Percentiles rank a stretch among this genome's conserved stretches.
phyloP scores from a whole-genome alignment of 1,140 invertebrate species.

The Ceratina japonica region DNA sequence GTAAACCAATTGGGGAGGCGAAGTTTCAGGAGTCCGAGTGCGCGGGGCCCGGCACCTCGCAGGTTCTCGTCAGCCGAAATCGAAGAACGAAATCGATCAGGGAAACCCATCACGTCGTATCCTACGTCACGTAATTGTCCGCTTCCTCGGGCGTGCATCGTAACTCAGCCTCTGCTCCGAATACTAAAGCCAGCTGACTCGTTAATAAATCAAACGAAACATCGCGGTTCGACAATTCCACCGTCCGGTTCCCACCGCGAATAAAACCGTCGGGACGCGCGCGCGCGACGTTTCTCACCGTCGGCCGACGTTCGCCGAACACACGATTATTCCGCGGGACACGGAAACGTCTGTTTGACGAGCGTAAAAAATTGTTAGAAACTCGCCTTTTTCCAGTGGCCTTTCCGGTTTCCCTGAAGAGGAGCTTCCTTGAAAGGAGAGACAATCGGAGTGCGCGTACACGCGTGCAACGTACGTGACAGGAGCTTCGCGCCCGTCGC shows the following conservation, averaged over 20 bases:
- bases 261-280: too few relatives aligned
- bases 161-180: conserved; percentile 32
- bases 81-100: conserved; percentile 22
- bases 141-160: conserved; percentile 31
- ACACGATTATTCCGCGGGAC: background rate
- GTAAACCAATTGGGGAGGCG: conserved; percentile 43
- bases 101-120: conserved; percentile 41
- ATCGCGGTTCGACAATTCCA: conserved; percentile 23
- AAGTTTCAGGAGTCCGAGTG: conserved; percentile 10
- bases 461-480: conserved; percentile 33
- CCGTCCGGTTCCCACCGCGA: conserved; percentile 9
- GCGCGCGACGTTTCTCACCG: background rate
- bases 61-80: background rate
- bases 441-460: conserved; percentile 17
- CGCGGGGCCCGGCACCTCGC: background rate
- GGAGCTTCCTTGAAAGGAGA: conserved; percentile 49
- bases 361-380: background rate
- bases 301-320: background rate
- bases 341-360: background rate
- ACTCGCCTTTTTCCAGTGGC: background rate
- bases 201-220: conserved; percentile 43
- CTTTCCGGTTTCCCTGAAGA: conserved; percentile 21
- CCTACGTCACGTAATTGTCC: conserved; percentile 48
- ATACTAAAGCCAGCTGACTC: conserved; percentile 27
- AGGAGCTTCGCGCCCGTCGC: conserved; percentile 43